Percentiles rank a stretch among this genome's conserved stretches.
These are phyloP conservation scores for Lasioglossum morio DNA, from an alignment of 2,888 invertebrate species.

Conservation along the genomic window DNA sequence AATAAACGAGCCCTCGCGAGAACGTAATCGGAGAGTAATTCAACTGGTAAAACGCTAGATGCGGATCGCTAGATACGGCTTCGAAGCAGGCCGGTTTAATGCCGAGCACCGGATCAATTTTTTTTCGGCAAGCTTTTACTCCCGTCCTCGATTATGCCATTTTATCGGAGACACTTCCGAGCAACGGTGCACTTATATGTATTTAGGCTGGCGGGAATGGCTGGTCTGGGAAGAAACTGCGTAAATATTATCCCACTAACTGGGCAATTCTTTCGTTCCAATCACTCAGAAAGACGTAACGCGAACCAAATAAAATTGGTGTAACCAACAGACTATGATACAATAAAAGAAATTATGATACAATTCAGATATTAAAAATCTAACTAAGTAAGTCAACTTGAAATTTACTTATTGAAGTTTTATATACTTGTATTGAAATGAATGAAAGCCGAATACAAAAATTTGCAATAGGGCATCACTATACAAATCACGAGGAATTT, in stretches of 20 bases:
- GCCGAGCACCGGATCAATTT: not conserved
- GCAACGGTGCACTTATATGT: not conserved
- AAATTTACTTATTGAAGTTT: too few species aligned
- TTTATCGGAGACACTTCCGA: not conserved
- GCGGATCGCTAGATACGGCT: constrained; percentile 25
- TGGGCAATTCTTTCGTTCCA: not conserved
- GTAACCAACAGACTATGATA: not conserved
- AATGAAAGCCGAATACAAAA: not conserved
- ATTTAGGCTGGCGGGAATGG: not conserved
- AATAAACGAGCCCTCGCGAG: constrained; percentile 32
- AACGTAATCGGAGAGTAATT: constrained; percentile 41
- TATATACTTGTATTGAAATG: too few species aligned
- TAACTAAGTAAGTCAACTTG: too few species aligned
- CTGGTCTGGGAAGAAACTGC: constrained; percentile 21
- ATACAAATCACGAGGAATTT: too few species aligned
- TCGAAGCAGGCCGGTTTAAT: not conserved
- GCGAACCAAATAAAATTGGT: not conserved
- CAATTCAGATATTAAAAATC: not conserved
- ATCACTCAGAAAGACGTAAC: not conserved
- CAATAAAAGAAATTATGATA: not conserved
- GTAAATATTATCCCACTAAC: not conserved
- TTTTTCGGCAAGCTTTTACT: constrained; percentile 6
- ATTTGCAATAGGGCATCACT: not conserved
- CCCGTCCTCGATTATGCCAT: not conserved
- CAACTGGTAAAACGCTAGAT: constrained; percentile 14